Percentiles rank a stretch among this genome's conserved stretches.
phyloP scores from a whole-genome alignment of 2,888 invertebrate species.

The Orthosia gracilis region DNA sequence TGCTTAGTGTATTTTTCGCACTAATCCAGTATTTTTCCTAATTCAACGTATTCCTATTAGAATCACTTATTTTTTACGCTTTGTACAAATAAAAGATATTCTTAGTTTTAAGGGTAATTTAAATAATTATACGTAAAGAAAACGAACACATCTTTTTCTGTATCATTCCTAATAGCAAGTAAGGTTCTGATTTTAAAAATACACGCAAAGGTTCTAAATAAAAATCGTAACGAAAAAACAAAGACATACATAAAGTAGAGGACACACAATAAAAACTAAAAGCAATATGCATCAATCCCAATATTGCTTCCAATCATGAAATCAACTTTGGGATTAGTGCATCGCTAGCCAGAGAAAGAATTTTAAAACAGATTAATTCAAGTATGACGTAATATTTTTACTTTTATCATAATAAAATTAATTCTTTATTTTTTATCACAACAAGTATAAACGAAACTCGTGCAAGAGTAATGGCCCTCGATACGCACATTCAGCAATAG shows the following conservation, averaged over 20 bases:
- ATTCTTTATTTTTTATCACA: constrained; percentile 70
- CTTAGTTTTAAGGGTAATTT: constrained; percentile 34
- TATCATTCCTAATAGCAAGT: neutral
- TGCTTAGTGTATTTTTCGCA: neutral
- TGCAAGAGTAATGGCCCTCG: constrained; percentile 85
- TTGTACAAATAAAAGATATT: constrained; percentile 36
- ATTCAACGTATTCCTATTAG: constrained; percentile 9
- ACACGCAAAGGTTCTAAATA: constrained; percentile 1
- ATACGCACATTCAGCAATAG: constrained; percentile 86
- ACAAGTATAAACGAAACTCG: constrained; percentile 85
- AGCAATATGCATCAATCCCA: constrained; percentile 46
- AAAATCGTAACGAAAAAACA: constrained; percentile 34
- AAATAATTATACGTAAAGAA: constrained; percentile 22
- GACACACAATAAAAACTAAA: constrained; percentile 70
- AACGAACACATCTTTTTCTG: neutral
- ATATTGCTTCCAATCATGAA: no score
- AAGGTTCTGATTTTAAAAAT: neutral
- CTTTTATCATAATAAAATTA: no score
- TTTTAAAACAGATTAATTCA: no score
- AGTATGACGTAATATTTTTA: no score
- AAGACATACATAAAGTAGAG: constrained; percentile 53
- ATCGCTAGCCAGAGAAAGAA: constrained; percentile 70
- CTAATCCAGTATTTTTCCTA: neutral
- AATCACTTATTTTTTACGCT: constrained; percentile 25
- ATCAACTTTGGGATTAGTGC: no score